A percentile compares a stretch with the other conserved stretches of the same genome.
Evolutionary conservation across 2,113 vertebrate genomes (phyloP).

Genomic region (Boleophthalmus pectinirostris): DNA sequence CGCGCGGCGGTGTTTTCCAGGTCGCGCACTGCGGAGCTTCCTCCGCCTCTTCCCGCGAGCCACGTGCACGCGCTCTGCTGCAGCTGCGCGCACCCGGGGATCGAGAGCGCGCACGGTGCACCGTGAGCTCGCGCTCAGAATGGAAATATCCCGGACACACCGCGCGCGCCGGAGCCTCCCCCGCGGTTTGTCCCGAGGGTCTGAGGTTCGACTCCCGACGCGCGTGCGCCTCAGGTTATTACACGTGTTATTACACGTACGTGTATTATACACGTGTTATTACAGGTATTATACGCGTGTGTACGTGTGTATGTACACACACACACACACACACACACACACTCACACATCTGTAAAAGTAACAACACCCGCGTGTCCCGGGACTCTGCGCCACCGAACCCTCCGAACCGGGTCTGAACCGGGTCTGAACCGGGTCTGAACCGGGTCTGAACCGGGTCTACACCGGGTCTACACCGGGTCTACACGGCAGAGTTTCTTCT

Average conservation of each 20-base stretch:
- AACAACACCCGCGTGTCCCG: too few relatives aligned
- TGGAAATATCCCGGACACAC: slow-evolving; percentile 40
- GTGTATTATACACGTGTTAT: too few relatives aligned
- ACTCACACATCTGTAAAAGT: too few relatives aligned
- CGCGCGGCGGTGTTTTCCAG: slow-evolving; percentile 11
- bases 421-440: not conserved
- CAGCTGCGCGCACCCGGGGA: slow-evolving; percentile 52
- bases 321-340: too few relatives aligned
- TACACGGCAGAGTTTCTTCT: too few relatives aligned
- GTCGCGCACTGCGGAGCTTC: slow-evolving; percentile 38
- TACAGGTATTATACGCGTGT: too few relatives aligned
- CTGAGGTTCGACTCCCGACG: too few relatives aligned
- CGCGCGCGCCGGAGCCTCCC: not conserved
- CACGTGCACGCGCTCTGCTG: slow-evolving; percentile 44
- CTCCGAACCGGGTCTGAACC: not conserved
- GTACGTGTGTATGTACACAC: too few relatives aligned
- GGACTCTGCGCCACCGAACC: not conserved
- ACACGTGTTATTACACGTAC: too few relatives aligned
- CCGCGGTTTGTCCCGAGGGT: too few relatives aligned
- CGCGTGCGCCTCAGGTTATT: too few relatives aligned
- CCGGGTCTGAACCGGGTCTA: not conserved
- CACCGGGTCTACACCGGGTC: not conserved
- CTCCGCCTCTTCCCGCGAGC: not conserved
- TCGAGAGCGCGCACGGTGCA: slow-evolving; percentile 29
- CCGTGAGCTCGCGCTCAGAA: slow-evolving; percentile 24